These are phyloP conservation scores for Leucozona laternaria DNA, from an alignment of 2,888 invertebrate genomes.

Conservation along the genomic window DNA sequence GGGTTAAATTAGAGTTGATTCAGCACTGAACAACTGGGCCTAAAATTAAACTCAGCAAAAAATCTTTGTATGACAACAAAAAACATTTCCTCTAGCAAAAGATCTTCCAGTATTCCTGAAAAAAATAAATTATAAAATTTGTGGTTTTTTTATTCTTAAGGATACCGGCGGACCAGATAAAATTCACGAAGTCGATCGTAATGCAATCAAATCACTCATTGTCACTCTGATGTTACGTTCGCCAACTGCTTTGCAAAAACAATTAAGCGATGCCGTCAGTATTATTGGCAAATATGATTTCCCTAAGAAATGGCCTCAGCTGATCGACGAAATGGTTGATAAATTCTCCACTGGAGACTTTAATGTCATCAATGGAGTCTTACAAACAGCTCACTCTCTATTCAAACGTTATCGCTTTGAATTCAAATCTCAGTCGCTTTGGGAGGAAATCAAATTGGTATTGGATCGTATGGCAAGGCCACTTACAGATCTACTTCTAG, in stretches of 20 bases:
- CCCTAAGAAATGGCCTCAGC: conserved; percentile 97
- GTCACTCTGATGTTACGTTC: conserved; percentile 96
- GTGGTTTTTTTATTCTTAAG: conserved; percentile 77
- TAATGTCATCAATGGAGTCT: conserved; percentile 96
- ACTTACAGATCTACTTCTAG: conserved; percentile 95
- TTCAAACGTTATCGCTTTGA: conserved; percentile 98
- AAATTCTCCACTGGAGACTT: conserved; percentile 97
- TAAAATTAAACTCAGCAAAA: no score
- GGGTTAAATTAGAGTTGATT: no score
- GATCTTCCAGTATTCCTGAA: no score
- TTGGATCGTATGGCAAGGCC: conserved; percentile 96
- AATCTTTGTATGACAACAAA: no score
- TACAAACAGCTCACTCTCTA: conserved; percentile 97
- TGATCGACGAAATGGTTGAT: conserved; percentile 96
- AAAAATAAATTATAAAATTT: not conserved
- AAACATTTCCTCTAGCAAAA: no score
- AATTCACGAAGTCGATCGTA: conserved; percentile 92
- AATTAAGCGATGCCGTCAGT: conserved; percentile 97
- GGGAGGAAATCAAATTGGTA: conserved; percentile 99
- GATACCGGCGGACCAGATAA: conserved; percentile 90
- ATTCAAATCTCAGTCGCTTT: conserved; percentile 96
- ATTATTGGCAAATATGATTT: conserved; percentile 99
- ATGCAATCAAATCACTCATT: conserved; percentile 92
- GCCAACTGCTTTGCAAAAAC: conserved; percentile 95
- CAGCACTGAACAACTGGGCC: no score